Conservation (phyloP, 92 coral and sea anemone species). For the Zoanthus gigantus region DNA sequence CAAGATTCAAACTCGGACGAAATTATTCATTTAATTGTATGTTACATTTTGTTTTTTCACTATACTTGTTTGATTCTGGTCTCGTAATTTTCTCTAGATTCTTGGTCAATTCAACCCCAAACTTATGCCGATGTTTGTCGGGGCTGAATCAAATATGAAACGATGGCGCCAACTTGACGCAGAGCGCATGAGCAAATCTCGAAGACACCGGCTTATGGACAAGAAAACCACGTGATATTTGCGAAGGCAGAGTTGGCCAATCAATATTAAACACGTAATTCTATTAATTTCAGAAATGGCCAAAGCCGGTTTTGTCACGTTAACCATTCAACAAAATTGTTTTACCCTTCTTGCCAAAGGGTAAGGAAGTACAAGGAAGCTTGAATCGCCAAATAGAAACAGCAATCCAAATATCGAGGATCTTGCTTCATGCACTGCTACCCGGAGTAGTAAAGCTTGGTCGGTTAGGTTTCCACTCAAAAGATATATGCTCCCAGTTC, state of each 20-base stretch:
- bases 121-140: constrained; percentile 84
- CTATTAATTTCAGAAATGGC: not conserved
- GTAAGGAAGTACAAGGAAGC: not conserved
- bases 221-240: constrained; percentile 27
- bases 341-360: not conserved
- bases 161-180: constrained; percentile 87
- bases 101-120: constrained; percentile 83
- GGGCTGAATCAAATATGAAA: constrained; percentile 89
- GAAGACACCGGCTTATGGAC: not conserved
- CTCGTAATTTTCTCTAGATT: constrained; percentile 59
- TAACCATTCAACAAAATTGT: not conserved
- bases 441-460: not conserved
- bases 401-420: not conserved
- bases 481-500: not conserved
- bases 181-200: constrained; percentile 54
- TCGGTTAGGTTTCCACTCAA: not conserved
- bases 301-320: not conserved
- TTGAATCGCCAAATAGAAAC: not conserved
- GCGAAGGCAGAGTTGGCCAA: not conserved
- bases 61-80: not conserved
- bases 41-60: no score
- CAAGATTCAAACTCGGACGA: no score
- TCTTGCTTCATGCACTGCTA: not conserved
- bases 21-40: no score
- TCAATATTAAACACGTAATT: not conserved